A percentile compares a stretch with the other conserved stretches of the same genome.
These are phyloP conservation scores for Takifugu bimaculatus DNA, from an alignment of 2,113 vertebrate species.

Conservation along the genomic window DNA sequence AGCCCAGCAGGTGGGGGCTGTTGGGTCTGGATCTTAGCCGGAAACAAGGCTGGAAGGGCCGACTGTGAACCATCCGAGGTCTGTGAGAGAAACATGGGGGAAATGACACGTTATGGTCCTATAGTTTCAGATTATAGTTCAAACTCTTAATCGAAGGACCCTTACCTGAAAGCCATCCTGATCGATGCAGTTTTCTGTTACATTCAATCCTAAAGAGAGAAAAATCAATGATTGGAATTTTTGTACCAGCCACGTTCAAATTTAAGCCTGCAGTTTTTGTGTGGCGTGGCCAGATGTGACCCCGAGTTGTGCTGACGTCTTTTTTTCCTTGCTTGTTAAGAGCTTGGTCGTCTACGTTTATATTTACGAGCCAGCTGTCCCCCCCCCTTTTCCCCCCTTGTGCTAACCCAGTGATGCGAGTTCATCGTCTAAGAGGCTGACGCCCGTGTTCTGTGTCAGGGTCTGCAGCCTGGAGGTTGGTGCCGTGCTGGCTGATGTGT, in stretches of 20 bases:
- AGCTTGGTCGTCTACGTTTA: slow-evolving; percentile 3
- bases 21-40: slow-evolving; percentile 49
- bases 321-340: slow-evolving; percentile 17
- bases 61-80: slow-evolving; percentile 68
- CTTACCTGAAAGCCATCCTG: slow-evolving; percentile 84
- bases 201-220: slow-evolving; percentile 79
- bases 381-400: not conserved
- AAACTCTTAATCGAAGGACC: too few species aligned
- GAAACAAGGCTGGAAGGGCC: slow-evolving; percentile 52
- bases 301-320: slow-evolving; percentile 20
- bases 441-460: slow-evolving; percentile 69
- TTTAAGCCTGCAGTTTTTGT: slow-evolving; percentile 14
- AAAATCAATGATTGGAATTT: slow-evolving; percentile 1
- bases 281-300: slow-evolving; percentile 22
- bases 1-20: slow-evolving; percentile 27
- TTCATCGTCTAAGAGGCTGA: slow-evolving; percentile 91
- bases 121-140: too few species aligned
- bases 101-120: too few species aligned
- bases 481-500: slow-evolving; percentile 69
- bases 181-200: slow-evolving; percentile 63
- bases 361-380: slow-evolving; percentile 19
- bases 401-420: slow-evolving; percentile 90
- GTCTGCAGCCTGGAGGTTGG: slow-evolving; percentile 64
- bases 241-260: not conserved
- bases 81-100: slow-evolving; percentile 58